phyloP scores from a whole-genome alignment of 2,888 invertebrate genomes.

The Drosophila mulleri region DNA sequence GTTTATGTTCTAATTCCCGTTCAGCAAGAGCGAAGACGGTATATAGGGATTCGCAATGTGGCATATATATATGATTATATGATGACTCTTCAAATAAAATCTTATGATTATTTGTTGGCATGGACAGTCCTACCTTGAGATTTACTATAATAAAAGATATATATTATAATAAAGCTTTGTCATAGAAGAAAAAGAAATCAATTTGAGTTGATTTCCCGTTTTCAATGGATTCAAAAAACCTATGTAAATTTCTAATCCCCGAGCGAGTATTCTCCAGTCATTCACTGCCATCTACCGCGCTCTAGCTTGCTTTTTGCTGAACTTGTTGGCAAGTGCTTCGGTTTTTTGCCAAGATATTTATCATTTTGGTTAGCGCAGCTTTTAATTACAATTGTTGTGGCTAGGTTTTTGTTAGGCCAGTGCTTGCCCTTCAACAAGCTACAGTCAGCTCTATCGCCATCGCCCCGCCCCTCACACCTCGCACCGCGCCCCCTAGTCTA shows the following conservation, averaged over 20 bases:
- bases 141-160: too few relatives aligned
- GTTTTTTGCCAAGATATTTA: constrained; percentile 58
- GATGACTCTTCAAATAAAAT: background rate
- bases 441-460: background rate
- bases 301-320: constrained; percentile 26
- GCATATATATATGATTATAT: background rate
- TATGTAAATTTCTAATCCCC: background rate
- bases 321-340: constrained; percentile 34
- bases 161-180: too few relatives aligned
- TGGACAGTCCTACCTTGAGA: background rate
- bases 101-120: background rate
- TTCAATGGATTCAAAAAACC: too few relatives aligned
- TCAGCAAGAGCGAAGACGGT: background rate
- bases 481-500: too few relatives aligned
- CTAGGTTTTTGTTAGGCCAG: constrained; percentile 42
- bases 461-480: background rate
- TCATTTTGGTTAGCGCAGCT: constrained; percentile 63
- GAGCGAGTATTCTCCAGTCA: background rate
- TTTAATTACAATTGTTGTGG: constrained; percentile 79
- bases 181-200: too few relatives aligned
- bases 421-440: constrained; percentile 31
- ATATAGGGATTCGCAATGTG: background rate
- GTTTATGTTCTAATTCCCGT: constrained; percentile 11
- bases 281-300: background rate
- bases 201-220: too few relatives aligned